Base-by-base conservation (phyloP, 2,888 invertebrate species). In the Mythimna pallens region DNA sequence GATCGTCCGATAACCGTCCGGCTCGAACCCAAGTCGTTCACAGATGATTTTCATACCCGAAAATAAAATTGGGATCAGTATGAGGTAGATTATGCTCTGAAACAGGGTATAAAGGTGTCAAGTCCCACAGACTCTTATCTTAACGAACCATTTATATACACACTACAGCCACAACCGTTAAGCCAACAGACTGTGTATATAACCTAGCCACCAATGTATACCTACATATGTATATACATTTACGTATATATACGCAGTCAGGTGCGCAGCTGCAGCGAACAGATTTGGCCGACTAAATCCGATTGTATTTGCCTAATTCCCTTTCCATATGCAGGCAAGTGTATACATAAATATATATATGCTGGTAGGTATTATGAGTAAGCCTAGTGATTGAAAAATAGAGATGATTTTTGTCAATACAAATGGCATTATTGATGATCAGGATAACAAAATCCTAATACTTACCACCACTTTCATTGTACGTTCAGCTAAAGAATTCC, bases 281-380 rank as follows among this genome's bases (percentile, higher is more conserved):
- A 52, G 52, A 52, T 52, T 64, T 52, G 50, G 47, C 65, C 14
- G 20, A 52, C 34, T 55, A 61, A 40, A 61, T 61, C 61, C 61
- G 40, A 61, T 61, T 61, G 61, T 61, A 61, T 61, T 61, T 61
- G 61, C 61, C 61, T 61, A 61, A 61, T 61, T 61, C 61, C 61
- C 40, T 17, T 22, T 40, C 22, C 61, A 40, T 61, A 61, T 40
- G 61, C 40, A 40, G 0, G 61, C 40, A 40, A 0, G 14, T 40
- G 22, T 61, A 40, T 22, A 61, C 8, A 7, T 61, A 61, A 14
- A 61, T 61, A 14, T 61, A 14, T 61, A 61, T 40, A 17, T 22
- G 40, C 8, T 40, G 22, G 40, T 36, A 14, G 22, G 61, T 40
- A 61, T 40, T 61, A 61, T 40, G n/a, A 40, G 22, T 17, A 30